Percentiles rank a stretch among this genome's conserved stretches.
These are phyloP conservation scores for Tenthredo mesomela DNA, from an alignment of 2,888 invertebrate species.

Conservation along the genomic window DNA sequence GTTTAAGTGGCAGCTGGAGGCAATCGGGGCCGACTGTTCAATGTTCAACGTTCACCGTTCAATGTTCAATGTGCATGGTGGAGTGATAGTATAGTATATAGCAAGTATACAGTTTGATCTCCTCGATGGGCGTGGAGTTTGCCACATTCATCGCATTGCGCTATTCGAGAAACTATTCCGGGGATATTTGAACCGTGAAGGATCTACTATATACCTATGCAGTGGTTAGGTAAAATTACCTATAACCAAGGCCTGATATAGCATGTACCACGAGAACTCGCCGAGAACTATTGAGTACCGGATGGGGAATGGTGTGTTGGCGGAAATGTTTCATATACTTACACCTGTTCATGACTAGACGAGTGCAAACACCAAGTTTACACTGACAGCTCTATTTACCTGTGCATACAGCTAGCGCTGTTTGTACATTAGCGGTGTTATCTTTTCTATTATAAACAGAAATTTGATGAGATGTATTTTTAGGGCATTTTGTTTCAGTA, in stretches of 20 bases:
- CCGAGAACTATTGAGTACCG: slow-evolving; percentile 42
- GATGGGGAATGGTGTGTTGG: slow-evolving; percentile 43
- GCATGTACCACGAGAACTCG: slow-evolving; percentile 13
- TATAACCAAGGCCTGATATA: slow-evolving; percentile 17
- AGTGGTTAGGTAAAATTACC: slow-evolving; percentile 44
- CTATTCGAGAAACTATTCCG: slow-evolving; percentile 39
- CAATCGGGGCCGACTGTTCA: not conserved
- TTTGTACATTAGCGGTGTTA: slow-evolving; percentile 19
- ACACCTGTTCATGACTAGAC: slow-evolving; percentile 33
- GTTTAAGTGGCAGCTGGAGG: slow-evolving; percentile 17
- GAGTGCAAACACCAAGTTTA: slow-evolving; percentile 40
- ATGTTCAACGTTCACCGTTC: not conserved
- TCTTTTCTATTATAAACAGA: not conserved
- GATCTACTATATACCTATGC: slow-evolving; percentile 32
- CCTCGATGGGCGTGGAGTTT: slow-evolving; percentile 7
- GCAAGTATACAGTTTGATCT: slow-evolving; percentile 8
- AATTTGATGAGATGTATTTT: not conserved
- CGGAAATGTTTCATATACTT: slow-evolving; percentile 50
- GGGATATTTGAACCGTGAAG: slow-evolving; percentile 34
- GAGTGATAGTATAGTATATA: not conserved
- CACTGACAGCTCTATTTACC: slow-evolving; percentile 46
- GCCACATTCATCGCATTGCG: slow-evolving; percentile 42
- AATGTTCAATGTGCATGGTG: not conserved
- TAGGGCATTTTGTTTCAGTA: not conserved
- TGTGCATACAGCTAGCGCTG: not conserved